These are phyloP conservation scores for Danionella cerebrum DNA, from an alignment of 2,113 vertebrate genomes.

Conservation along the genomic window DNA sequence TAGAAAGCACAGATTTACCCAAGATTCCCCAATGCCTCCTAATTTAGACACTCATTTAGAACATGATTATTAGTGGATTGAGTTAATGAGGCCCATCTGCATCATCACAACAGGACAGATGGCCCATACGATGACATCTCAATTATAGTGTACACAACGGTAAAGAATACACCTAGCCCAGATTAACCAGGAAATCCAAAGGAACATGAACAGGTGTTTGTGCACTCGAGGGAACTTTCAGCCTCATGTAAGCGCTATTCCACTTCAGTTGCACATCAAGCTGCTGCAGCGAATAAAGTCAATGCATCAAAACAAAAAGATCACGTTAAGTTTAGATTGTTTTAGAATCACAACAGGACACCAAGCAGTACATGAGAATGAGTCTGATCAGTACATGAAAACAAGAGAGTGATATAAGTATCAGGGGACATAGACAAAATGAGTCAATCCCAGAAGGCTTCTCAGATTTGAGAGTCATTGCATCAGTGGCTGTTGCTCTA, in stretches of 20 bases:
- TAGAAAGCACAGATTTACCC: not conserved
- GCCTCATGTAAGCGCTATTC: not conserved
- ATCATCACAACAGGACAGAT: constrained; percentile 36
- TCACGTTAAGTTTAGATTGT: no score
- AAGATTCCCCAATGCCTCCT: constrained; percentile 23
- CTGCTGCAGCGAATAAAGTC: not conserved
- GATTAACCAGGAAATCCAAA: constrained; percentile 17
- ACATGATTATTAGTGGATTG: constrained; percentile 36
- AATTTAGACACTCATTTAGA: constrained; percentile 24
- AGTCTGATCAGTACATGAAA: not conserved
- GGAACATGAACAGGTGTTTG: constrained; percentile 11
- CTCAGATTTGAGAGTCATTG: constrained; percentile 45
- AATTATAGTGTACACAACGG: constrained; percentile 30
- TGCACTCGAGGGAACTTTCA: not conserved
- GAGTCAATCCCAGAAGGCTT: constrained; percentile 1
- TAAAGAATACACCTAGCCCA: constrained; percentile 23
- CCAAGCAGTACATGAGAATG: not conserved
- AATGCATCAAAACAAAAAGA: no score
- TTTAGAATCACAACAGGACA: no score
- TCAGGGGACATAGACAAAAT: constrained; percentile 3
- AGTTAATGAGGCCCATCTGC: constrained; percentile 42
- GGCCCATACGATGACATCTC: constrained; percentile 27
- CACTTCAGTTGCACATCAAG: not conserved
- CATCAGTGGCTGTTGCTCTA: constrained; percentile 54
- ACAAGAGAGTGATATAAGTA: not conserved